A percentile compares a stretch with the other conserved stretches of the same genome.
These are phyloP conservation scores for Orussus abietinus DNA, from an alignment of 1,140 invertebrate species.

Conservation along the genomic window DNA sequence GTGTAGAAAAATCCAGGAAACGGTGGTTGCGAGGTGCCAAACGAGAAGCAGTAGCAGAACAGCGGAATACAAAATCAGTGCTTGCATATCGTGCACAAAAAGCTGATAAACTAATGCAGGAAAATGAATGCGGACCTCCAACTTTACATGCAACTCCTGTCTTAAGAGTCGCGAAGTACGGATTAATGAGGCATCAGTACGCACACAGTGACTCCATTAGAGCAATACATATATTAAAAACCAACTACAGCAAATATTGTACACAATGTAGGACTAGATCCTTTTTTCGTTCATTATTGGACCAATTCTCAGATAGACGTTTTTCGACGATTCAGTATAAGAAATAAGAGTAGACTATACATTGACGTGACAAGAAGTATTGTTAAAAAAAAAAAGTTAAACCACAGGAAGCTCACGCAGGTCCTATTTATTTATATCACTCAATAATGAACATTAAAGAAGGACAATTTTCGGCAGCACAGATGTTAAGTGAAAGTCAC, in stretches of 20 bases:
- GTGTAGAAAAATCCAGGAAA: no score
- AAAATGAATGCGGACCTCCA: conserved; percentile 5
- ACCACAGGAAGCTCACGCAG: no score
- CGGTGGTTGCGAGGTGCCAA: conserved; percentile 4
- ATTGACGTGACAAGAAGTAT: no score
- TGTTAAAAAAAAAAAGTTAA: no score
- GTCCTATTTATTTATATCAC: no score
- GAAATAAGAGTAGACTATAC: no score
- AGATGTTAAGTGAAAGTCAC: no score
- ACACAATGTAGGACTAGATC: conserved; percentile 6
- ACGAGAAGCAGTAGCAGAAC: not conserved
- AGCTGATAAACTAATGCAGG: not conserved
- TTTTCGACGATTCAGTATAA: not conserved
- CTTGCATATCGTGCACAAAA: conserved; percentile 3
- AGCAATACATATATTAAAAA: not conserved
- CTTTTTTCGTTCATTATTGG: conserved; percentile 6
- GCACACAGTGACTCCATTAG: not conserved
- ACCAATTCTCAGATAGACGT: conserved; percentile 1
- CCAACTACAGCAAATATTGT: not conserved
- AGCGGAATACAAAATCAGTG: not conserved
- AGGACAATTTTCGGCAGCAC: no score
- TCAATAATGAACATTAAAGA: no score
- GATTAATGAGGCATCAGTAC: not conserved
- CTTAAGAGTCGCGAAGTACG: not conserved
- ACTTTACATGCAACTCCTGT: not conserved